Conservation (phyloP, 2,888 invertebrate genomes). For the Nycteola revayana region DNA sequence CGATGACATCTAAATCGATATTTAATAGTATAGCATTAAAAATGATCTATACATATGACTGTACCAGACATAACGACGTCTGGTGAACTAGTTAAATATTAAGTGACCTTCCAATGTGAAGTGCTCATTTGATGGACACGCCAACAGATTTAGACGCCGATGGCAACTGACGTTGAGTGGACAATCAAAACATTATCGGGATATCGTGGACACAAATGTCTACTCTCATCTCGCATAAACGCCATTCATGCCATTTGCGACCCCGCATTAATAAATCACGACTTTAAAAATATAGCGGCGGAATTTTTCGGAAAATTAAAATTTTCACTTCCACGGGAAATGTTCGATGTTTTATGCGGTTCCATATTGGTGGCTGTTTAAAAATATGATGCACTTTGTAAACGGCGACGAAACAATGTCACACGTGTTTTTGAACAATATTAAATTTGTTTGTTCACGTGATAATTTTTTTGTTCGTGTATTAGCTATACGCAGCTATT, state of each 20-base stretch:
- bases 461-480: too few species aligned
- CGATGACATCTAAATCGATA: too few species aligned
- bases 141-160: conserved; percentile 12
- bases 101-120: too few species aligned
- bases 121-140: not conserved
- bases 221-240: conserved; percentile 55
- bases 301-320: conserved; percentile 62
- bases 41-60: too few species aligned
- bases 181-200: conserved; percentile 41
- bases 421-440: conserved; percentile 26
- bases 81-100: too few species aligned
- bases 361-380: conserved; percentile 52
- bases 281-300: conserved; percentile 65
- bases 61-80: too few species aligned
- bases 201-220: conserved; percentile 44
- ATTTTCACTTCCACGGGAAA: conserved; percentile 61
- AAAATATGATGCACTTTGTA: conserved; percentile 56
- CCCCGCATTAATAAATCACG: conserved; percentile 68
- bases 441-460: too few species aligned
- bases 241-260: conserved; percentile 60
- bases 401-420: conserved; percentile 33
- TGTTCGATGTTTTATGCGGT: conserved; percentile 65
- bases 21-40: too few species aligned
- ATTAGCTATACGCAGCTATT: too few species aligned
- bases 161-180: conserved; percentile 16